Evolutionary conservation across 2,797 vertebrate species (phyloP).

Genomic region (Clarias laeviceps): DNA sequence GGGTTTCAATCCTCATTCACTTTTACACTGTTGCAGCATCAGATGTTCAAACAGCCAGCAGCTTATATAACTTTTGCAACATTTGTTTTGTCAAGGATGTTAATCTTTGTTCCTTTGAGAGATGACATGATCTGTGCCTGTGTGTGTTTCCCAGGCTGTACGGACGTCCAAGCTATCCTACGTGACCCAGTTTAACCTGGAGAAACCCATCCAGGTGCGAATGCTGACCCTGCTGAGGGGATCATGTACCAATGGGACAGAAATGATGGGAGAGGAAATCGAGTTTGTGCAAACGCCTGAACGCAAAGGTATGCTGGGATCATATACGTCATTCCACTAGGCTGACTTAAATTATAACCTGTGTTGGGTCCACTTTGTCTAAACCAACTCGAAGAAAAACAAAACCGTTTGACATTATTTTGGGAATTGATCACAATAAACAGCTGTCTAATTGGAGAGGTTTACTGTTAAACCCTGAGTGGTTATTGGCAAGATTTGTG

Average conservation of each 20-base stretch:
- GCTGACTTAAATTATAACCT: background rate
- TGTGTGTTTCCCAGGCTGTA: constrained; percentile 59
- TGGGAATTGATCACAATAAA: background rate
- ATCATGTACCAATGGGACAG: constrained; percentile 62
- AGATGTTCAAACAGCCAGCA: background rate
- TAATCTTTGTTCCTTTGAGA: background rate
- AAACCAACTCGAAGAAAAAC: too few species aligned
- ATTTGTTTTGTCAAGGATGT: background rate
- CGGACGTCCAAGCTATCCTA: constrained; percentile 59
- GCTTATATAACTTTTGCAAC: background rate
- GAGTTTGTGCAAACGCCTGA: constrained; percentile 63
- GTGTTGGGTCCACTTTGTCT: too few species aligned
- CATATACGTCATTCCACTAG: background rate
- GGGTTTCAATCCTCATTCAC: background rate
- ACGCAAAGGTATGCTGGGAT: constrained; percentile 39
- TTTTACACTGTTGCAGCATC: background rate
- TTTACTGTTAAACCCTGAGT: background rate
- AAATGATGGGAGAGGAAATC: constrained; percentile 60
- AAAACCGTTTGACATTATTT: background rate
- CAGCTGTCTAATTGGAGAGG: background rate
- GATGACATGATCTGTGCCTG: constrained; percentile 20
- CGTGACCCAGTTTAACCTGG: constrained; percentile 72
- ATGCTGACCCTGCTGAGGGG: constrained; percentile 69
- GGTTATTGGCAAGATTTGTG: background rate
- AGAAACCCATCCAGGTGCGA: constrained; percentile 67